Evolutionary conservation across 1,140 invertebrate genomes (phyloP), one percentile per base, ranked within the genome.

Genomic region (Drosophila simulans): DNA sequence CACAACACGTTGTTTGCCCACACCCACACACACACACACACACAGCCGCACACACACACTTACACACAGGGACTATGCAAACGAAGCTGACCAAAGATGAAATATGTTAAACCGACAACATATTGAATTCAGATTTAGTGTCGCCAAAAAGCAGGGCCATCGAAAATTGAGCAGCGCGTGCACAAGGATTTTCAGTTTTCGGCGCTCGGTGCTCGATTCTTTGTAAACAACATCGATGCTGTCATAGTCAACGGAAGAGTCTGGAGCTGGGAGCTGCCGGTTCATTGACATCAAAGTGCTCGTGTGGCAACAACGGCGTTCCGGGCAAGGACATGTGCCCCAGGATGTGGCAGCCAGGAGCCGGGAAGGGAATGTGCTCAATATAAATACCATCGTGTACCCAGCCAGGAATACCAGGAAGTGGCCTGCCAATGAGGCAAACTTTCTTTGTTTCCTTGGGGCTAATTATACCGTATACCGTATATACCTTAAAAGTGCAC

Each of bases 101-200:
- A 86, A 82, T 88, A 86, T 86, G 83, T 88, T 88, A 79, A 82
- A 72, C 69, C 78, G 83, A 88, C 75, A 81, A 78, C 77, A 86
- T 86, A 86, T 86, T 88, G 82, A 86, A 86, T 86, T 82, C 86
- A 70, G 82, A 85, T 85, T 85, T 82, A 75, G 82, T 76, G 73
- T 76, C 73, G 62, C 52, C 52, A 64, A 72, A 74, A 69, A 62
- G 46, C 37, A 43, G 8, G 27, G 49, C 13, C 35, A 34, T 35
- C 51, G 59, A 53, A 39, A 55, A 52, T 37, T 56, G 60, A 70
- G 27, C 45, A 60, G 40, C 42, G 63, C 60, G 49, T 52, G 69
- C 57, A 34, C 22, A 48, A 53, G 12, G 40, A n/a, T 15, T 42
- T 42, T 8, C 13, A 5, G 7, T 48, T 31, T 20, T 43, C 11